Percentiles rank a stretch among this genome's conserved stretches.
phyloP scores from a whole-genome alignment of 2,888 invertebrate genomes.

The Periphyllus acericola region DNA sequence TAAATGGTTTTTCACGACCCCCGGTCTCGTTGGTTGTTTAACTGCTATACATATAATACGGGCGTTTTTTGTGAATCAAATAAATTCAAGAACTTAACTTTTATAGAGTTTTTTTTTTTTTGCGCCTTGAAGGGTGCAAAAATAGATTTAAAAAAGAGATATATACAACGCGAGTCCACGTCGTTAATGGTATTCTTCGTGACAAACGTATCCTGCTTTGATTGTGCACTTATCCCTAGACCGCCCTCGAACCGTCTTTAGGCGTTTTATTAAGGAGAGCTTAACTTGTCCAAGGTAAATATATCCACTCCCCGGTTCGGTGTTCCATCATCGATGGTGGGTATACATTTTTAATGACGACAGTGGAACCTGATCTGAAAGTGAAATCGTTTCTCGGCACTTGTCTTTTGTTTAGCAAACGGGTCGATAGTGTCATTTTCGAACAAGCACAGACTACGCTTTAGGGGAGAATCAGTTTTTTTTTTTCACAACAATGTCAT shows the following conservation, averaged over 20 bases:
- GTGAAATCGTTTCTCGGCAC: slow-evolving; percentile 57
- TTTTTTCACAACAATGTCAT: slow-evolving; percentile 4
- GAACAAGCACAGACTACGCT: slow-evolving; percentile 6
- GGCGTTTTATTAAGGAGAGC: slow-evolving; percentile 59
- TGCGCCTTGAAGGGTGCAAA: slow-evolving; percentile 48
- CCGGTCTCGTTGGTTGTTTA: slow-evolving; percentile 53
- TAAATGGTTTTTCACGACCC: slow-evolving; percentile 61
- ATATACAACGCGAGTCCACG: slow-evolving; percentile 41
- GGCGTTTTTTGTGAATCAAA: slow-evolving; percentile 39
- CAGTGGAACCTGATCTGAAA: slow-evolving; percentile 55
- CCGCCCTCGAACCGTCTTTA: slow-evolving; percentile 51
- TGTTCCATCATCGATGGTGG: slow-evolving; percentile 51
- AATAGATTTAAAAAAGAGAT: slow-evolving; percentile 58
- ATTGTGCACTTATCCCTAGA: slow-evolving; percentile 59
- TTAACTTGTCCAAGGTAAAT: slow-evolving; percentile 58
- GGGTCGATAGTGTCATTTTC: slow-evolving; percentile 45
- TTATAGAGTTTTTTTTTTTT: slow-evolving; percentile 55
- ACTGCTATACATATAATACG: slow-evolving; percentile 49
- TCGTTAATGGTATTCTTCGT: slow-evolving; percentile 60
- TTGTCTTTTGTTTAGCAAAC: slow-evolving; percentile 53
- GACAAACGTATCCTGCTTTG: slow-evolving; percentile 58
- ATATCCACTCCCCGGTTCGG: slow-evolving; percentile 22
- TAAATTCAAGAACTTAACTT: slow-evolving; percentile 62
- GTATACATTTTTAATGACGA: slow-evolving; percentile 59
- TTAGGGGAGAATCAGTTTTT: slow-evolving; percentile 19